phyloP scores from a whole-genome alignment of 2,113 vertebrate species.

The Eubucco bourcierii region DNA sequence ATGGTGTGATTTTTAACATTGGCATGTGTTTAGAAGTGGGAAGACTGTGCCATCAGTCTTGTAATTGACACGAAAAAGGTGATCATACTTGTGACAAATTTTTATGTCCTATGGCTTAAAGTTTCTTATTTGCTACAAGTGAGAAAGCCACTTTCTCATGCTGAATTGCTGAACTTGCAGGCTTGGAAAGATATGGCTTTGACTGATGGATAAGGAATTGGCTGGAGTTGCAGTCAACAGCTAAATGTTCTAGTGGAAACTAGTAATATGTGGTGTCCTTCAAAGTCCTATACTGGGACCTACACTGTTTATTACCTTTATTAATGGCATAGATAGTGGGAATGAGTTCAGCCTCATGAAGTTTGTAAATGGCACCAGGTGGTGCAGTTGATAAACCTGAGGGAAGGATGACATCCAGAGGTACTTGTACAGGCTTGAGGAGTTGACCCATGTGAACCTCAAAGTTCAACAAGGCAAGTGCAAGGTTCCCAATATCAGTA shows the following conservation, averaged over 20 bases:
- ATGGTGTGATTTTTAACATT: not conserved
- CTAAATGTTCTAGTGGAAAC: not conserved
- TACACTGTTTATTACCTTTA: not conserved
- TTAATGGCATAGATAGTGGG: not conserved
- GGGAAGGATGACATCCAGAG: not conserved
- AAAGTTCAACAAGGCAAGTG: not conserved
- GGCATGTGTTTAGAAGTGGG: not conserved
- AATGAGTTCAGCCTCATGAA: not conserved
- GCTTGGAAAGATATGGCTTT: not conserved
- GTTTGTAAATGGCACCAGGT: not conserved
- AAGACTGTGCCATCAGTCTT: not conserved
- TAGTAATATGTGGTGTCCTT: not conserved
- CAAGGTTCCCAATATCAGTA: not conserved
- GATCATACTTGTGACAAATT: not conserved
- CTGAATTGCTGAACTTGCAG: not conserved
- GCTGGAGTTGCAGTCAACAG: not conserved
- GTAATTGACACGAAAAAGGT: not conserved
- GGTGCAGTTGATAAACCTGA: accelerated
- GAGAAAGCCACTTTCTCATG: not conserved
- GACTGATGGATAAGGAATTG: not conserved
- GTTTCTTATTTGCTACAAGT: not conserved
- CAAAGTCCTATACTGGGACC: not conserved
- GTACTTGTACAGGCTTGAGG: not conserved
- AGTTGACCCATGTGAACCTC: not conserved
- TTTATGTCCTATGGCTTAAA: not conserved